A percentile compares a stretch with the other conserved stretches of the same genome.
These are phyloP conservation scores for Drosophila flavopinicola DNA, from an alignment of 2,888 invertebrate species.

Conservation along the genomic window DNA sequence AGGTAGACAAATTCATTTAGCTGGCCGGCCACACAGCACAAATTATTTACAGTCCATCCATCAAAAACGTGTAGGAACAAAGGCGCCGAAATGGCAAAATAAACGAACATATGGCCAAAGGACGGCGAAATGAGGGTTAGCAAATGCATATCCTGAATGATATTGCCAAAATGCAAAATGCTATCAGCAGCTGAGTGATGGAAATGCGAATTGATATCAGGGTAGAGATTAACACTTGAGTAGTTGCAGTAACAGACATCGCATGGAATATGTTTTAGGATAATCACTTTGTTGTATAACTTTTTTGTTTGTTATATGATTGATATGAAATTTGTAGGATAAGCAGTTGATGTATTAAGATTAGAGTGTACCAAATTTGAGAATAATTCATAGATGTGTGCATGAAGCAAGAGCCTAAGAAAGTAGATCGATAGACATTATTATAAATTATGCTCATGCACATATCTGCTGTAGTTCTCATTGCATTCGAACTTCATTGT, in stretches of 20 bases:
- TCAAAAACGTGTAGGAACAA: conserved; percentile 48
- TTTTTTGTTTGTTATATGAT: too few relatives aligned
- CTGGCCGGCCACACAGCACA: conserved; percentile 47
- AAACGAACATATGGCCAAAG: conserved; percentile 47
- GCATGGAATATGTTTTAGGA: too few relatives aligned
- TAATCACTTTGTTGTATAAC: too few relatives aligned
- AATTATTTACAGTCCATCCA: conserved; percentile 60
- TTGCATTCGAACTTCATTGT: too few relatives aligned
- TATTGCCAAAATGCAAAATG: conserved; percentile 16
- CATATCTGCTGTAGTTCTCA: too few relatives aligned
- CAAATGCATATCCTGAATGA: conserved; percentile 18
- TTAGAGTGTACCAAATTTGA: too few relatives aligned
- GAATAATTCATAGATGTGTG: too few relatives aligned
- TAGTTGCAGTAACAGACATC: background rate
- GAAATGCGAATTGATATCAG: conserved; percentile 12
- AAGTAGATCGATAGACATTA: background rate
- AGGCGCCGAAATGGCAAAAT: conserved; percentile 56
- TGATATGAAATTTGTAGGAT: too few relatives aligned
- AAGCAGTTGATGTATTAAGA: too few relatives aligned
- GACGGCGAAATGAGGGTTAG: conserved; percentile 22
- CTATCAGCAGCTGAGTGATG: conserved; percentile 1
- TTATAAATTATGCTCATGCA: background rate
- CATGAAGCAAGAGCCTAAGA: too few relatives aligned
- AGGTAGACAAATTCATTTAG: conserved; percentile 45
- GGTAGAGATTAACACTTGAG: background rate